Percentiles rank a stretch among this genome's conserved stretches.
phyloP scores from a whole-genome alignment of 2,888 invertebrate genomes.

The Athalia rosae region DNA sequence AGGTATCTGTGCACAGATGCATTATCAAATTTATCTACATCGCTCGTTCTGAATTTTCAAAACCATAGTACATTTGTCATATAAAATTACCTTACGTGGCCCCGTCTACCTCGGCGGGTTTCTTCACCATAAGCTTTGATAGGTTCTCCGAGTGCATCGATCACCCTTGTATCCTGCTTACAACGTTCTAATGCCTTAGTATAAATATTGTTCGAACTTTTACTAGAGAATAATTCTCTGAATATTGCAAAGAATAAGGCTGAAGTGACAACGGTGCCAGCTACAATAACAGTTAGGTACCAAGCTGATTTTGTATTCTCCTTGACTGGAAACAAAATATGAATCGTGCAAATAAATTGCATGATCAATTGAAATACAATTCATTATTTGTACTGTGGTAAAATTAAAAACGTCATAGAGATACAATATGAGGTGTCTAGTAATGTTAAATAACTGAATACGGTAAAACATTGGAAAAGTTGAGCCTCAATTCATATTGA shows the following conservation, averaged over 20 bases:
- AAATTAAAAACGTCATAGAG: neutral
- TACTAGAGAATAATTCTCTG: constrained; percentile 90
- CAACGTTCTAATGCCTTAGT: constrained; percentile 86
- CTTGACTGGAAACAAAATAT: constrained; percentile 79
- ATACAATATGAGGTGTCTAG: neutral
- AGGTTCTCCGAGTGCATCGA: constrained; percentile 91
- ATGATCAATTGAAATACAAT: constrained; percentile 32
- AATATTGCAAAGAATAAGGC: constrained; percentile 90
- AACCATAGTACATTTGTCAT: no score
- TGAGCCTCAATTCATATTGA: neutral
- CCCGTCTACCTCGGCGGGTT: constrained; percentile 86
- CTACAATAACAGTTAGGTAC: constrained; percentile 87
- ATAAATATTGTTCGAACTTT: constrained; percentile 91
- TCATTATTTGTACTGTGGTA: neutral
- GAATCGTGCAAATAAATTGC: neutral
- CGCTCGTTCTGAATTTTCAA: no score
- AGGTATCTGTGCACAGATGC: no score
- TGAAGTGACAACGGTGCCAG: constrained; percentile 88
- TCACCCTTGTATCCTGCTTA: constrained; percentile 83
- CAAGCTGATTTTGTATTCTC: constrained; percentile 93
- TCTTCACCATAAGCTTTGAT: constrained; percentile 94
- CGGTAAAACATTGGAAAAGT: neutral
- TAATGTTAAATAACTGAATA: no score
- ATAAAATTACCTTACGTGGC: constrained; percentile 81
- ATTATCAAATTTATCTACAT: no score